Base-by-base conservation (phyloP, 2,797 vertebrate species). In the Tadarida brasiliensis region DNA sequence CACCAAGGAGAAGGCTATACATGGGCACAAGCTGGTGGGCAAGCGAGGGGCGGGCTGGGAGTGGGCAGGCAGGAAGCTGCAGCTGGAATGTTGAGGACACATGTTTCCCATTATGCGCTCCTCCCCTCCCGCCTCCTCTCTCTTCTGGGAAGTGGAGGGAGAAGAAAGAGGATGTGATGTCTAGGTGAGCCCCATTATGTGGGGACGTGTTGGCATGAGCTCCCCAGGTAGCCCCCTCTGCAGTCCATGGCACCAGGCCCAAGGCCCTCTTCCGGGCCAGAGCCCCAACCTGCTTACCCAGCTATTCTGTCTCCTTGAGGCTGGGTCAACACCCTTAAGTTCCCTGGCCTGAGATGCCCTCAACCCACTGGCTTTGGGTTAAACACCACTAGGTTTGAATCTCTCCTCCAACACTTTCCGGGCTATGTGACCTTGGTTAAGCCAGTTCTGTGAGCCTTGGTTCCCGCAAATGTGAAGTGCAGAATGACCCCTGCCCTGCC, bases 81-180 rank as follows among this genome's bases (percentile, higher is more conserved):
- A 54, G 70, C 56, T 87, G 61, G 84, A 94, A 92, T 85, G 82
- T 39, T 10, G 67, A 87, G 67, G 71, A 82, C 73, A 87, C 24
- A 3, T 90, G 92, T 61, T 92, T 94, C 68, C 35, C 47, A 89
- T 92, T 88, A 91, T 87, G 39, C 0, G 0, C 8, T n/a, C 71
- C 54, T 95, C 51, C 47, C 74, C 15, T 85, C 22, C 35, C 0
- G 1, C 63, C 68, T 47, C 39, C 47, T 87, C 28, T 67, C 78
- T 93, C 30, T 80, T 91, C 88, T 49, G 24, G 44, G 39, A 47
- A 82, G 57, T 11, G 17, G 26, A 86, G 47, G 67, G 49, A 90
- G 81, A 91, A 94, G 39, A 92, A 67, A 95, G 59, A 95, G 7
- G n/a, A 76, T 86, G 39, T 65, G 65, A 47, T 47, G 22, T 71